Percentiles rank a stretch among this genome's conserved stretches.
Evolutionary conservation across 1,140 invertebrate genomes (phyloP).

Genomic region (Pachypsylla venusta): DNA sequence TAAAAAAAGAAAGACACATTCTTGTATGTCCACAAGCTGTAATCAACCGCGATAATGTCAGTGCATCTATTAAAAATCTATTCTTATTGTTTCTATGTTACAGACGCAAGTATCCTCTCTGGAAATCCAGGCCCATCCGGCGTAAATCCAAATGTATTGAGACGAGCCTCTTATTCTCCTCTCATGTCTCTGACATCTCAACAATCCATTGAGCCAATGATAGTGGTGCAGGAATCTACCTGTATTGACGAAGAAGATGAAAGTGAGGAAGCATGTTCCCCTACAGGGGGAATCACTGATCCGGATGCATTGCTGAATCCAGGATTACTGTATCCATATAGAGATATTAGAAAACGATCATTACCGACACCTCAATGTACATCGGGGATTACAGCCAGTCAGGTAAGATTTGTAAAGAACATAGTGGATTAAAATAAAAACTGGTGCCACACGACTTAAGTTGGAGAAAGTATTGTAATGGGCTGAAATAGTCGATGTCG

Average conservation of each 20-base stretch:
- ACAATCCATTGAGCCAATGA: constrained; percentile 9
- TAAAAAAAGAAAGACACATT: too few relatives aligned
- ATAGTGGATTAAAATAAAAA: constrained; percentile 1
- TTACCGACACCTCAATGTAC: constrained; percentile 65
- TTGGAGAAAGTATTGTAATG: too few relatives aligned
- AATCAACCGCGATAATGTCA: too few relatives aligned
- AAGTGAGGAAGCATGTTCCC: constrained; percentile 37
- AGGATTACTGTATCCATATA: constrained; percentile 60
- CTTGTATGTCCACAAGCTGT: too few relatives aligned
- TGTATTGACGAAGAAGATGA: constrained; percentile 36
- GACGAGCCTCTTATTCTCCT: constrained; percentile 8
- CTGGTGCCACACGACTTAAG: too few relatives aligned
- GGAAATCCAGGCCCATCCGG: not conserved
- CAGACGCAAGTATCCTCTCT: not conserved
- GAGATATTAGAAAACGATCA: constrained; percentile 58
- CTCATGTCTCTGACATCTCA: constrained; percentile 7
- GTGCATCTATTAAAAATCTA: too few relatives aligned
- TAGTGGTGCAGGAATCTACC: constrained; percentile 10
- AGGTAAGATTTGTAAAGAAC: constrained; percentile 36
- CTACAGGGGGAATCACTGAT: constrained; percentile 33
- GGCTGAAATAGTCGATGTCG: too few relatives aligned
- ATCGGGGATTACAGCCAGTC: constrained; percentile 65
- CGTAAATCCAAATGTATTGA: not conserved
- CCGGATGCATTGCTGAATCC: constrained; percentile 45
- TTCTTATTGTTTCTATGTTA: not conserved